These are phyloP conservation scores for Helarctos malayanus DNA, from an alignment of 2,797 vertebrate genomes.

Conservation along the genomic window DNA sequence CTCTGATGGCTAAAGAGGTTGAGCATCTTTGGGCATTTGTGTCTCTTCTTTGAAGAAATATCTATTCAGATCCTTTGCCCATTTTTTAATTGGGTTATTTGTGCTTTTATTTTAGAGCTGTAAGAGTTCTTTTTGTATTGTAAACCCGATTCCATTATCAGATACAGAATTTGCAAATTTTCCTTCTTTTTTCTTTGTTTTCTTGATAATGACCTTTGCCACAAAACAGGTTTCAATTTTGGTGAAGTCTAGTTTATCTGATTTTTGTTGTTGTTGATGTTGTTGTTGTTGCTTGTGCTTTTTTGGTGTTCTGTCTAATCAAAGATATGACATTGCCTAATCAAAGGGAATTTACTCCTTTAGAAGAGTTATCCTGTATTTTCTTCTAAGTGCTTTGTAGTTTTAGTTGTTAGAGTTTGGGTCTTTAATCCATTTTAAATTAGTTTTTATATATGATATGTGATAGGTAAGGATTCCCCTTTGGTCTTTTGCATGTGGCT, in stretches of 20 bases:
- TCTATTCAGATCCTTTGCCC: background rate
- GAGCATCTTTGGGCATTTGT: background rate
- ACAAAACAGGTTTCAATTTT: background rate
- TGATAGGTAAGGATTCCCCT: background rate
- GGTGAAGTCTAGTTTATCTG: background rate
- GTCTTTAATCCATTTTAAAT: background rate
- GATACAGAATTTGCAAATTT: background rate
- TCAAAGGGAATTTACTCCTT: background rate
- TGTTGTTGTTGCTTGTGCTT: background rate
- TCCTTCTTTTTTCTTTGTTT: background rate
- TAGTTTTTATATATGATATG: background rate
- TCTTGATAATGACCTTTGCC: background rate
- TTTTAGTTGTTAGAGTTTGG: background rate
- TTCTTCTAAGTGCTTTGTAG: background rate
- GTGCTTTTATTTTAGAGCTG: background rate
- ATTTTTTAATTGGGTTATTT: background rate
- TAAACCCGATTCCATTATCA: background rate
- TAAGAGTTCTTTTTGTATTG: background rate
- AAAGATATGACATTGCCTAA: background rate
- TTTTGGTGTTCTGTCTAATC: background rate
- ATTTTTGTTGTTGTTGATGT: background rate
- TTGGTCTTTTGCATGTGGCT: background rate
- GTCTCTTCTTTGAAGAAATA: background rate
- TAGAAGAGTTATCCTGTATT: background rate
- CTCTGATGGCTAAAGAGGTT: background rate